Conservation (phyloP, 1,140 invertebrate genomes). For the Vanessa tameamea region DNA sequence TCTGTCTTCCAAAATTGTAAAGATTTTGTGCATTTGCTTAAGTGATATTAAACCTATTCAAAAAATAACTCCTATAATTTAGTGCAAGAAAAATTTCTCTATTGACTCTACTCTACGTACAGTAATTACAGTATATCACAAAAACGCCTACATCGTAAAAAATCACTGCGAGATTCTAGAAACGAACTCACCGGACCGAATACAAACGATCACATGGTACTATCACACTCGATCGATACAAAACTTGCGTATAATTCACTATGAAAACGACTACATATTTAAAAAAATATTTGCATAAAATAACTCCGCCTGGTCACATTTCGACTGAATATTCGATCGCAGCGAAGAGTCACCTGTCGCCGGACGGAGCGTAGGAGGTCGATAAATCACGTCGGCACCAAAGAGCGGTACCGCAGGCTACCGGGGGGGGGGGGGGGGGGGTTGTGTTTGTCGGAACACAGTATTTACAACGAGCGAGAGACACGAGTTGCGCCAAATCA, state of each 20-base stretch:
- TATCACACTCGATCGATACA: constrained; percentile 31
- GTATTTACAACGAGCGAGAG: constrained; percentile 35
- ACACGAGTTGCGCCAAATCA: constrained; percentile 33
- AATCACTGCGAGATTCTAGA: not conserved
- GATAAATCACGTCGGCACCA: constrained; percentile 2
- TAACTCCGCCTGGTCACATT: not conserved
- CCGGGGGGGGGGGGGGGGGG: too few relatives aligned
- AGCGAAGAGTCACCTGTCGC: not conserved
- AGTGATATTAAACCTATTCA: too few relatives aligned
- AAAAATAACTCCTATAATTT: too few relatives aligned
- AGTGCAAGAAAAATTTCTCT: too few relatives aligned
- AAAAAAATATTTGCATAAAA: constrained; percentile 14
- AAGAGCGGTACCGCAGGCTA: not conserved
- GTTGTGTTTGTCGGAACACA: not conserved
- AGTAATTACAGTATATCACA: constrained; percentile 13
- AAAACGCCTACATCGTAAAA: constrained; percentile 8
- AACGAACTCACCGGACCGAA: constrained; percentile 12
- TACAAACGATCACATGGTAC: constrained; percentile 20
- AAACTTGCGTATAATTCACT: constrained; percentile 33
- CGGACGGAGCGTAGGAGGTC: not conserved
- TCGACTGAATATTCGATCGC: too few relatives aligned
- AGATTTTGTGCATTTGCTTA: too few relatives aligned
- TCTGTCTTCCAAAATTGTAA: too few relatives aligned
- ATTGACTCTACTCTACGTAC: too few relatives aligned
- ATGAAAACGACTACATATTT: constrained; percentile 23